phyloP scores from a whole-genome alignment of 2,888 invertebrate species.

The Glyphotaelius pellucidus region DNA sequence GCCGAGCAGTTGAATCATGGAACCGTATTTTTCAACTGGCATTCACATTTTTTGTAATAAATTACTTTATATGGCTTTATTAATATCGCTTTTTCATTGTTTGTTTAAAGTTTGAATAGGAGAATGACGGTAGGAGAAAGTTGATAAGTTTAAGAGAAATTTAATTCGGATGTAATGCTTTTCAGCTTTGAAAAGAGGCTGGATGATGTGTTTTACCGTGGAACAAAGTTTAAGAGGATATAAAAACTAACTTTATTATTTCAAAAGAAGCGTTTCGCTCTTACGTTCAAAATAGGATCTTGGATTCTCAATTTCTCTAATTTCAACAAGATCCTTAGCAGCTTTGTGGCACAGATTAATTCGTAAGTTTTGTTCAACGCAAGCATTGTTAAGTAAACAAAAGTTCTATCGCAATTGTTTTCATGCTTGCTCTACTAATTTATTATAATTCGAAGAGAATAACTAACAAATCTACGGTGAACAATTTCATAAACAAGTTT shows the following conservation, averaged over 20 bases:
- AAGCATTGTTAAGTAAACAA: not conserved
- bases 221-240: slow-evolving; percentile 29
- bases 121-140: not conserved
- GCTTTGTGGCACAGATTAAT: slow-evolving; percentile 12
- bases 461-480: not conserved
- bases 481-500: not conserved
- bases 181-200: slow-evolving; percentile 13
- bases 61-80: not conserved
- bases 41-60: not conserved
- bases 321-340: slow-evolving; percentile 29
- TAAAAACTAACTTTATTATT: slow-evolving; percentile 33
- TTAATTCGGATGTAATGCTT: slow-evolving; percentile 3
- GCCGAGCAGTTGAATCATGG: not conserved
- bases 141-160: not conserved
- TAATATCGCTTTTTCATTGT: not conserved
- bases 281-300: slow-evolving; percentile 28
- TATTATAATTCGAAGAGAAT: not conserved
- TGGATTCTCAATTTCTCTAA: slow-evolving; percentile 17
- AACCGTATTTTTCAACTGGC: not conserved
- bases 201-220: slow-evolving; percentile 29
- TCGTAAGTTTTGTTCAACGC: not conserved
- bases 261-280: slow-evolving; percentile 32
- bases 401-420: not conserved
- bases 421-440: not conserved
- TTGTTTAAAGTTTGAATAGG: not conserved